Base-by-base conservation (phyloP, 2,888 invertebrate species). In the Pilophorus perplexus region DNA sequence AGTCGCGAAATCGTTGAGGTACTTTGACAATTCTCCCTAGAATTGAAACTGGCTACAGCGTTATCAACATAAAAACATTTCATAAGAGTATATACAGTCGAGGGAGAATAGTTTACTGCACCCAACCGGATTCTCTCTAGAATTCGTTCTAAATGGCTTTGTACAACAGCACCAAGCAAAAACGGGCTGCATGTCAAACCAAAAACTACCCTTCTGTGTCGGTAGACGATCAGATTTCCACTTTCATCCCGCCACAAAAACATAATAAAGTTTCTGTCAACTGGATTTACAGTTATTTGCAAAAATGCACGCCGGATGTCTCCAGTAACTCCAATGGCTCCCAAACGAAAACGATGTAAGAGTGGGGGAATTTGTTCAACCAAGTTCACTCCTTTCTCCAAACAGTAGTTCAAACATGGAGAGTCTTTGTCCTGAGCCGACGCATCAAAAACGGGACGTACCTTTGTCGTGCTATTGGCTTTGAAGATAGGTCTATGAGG, bases 251-350 rank as follows among this genome's bases (percentile, higher is more conserved):
- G 37, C 71, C 70, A 70, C 73, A 73, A 73, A 4, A 75, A 66
- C 50, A 71, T 33, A 1, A 74, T 57, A 64, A 67, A 74, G 52
- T 74, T 68, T 52, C 75, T 57, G 50, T 76, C 74, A 4, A 67
- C 38, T 65, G 68, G 28, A 5, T 66, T 20, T 0, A 74, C 22
- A 38, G 67, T 68, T n/a, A 75, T 74, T 69, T 74, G 74, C 14
- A 74, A 66, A 67, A 76, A 75, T 0, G 74, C 75, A 57, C 74
- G 73, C 14, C 68, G 33, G 2, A 76, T 75, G 66, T 72, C 71
- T 0, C 69, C 52, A 14, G 68, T 16, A 5, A 68, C 67, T 16
- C 70, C 72, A 16, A 64, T 23, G 22, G 25, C 55, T 12, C 64
- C 65, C 18, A 57, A 14, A 25, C 72, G 55, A 57, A 72, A 70